Base-by-base conservation (phyloP, 2,113 vertebrate species). In the Verasper variegatus region DNA sequence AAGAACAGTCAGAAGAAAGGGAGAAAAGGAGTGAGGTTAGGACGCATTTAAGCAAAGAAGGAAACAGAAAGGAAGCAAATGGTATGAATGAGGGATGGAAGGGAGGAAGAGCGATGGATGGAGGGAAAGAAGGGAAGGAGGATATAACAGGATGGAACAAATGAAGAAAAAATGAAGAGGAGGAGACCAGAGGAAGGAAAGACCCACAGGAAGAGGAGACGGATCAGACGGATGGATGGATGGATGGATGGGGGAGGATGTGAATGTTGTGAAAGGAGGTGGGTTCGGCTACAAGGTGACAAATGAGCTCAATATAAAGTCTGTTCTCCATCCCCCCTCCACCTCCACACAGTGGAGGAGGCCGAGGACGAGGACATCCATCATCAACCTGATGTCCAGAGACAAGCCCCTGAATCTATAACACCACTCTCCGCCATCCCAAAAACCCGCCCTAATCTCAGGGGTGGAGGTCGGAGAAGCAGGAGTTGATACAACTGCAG, bases 251-350 rank as follows among this genome's bases (percentile, higher is more conserved):
- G 24, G 37, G 15, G 52, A 27, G 35, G 68, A 23, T 9, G 65
- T 1, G 14, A 3, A 27, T 1, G 2, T 4, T 9, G 47, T 18
- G 71, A 35, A 3, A 35, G 24, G 23, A 37, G 27, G 31, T 37
- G 15, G 45, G 45, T 18, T 49, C 1, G 70, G 35, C 65, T 8
- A 47, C 10, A 37, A 49, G 6, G 42, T 78, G 80, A 85, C 24
- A 81, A 74, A 78, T 81, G 80, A 71, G 66, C 1, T 66, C 69
- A 72, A 72, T 35, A 68, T 68, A 31, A 64, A 52, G 59, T 27
- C 45, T 40, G 13, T 31, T 47, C 23, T 59, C 20, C 1, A 5
- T 6, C 21, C 64, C 18, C 72, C 31, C 63, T 66, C 60, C 61
- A 14, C 65, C 60, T 68, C 51, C 51, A 58, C 17, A 71, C 23